phyloP scores from a whole-genome alignment of 2,113 vertebrate genomes.

The Carettochelys insculpta region DNA sequence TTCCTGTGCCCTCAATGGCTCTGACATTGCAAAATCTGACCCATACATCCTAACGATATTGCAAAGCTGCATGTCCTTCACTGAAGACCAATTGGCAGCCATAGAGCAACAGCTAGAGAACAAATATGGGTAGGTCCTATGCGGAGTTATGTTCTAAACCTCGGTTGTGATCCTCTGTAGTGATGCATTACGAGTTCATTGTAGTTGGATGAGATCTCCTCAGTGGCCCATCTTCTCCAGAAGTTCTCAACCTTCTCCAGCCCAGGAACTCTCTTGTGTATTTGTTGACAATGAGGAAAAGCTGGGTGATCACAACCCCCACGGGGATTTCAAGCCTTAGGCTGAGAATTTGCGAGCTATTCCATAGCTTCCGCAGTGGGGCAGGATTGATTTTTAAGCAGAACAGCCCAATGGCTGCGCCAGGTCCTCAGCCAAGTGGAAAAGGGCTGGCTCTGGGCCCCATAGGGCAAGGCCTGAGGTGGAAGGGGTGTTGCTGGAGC shows the following conservation, averaged over 20 bases:
- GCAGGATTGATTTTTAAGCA: not conserved
- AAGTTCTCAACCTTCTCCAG: not conserved
- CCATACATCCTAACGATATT: not conserved
- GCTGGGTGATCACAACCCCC: not conserved
- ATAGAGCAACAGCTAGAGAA: not conserved
- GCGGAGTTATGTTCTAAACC: not conserved
- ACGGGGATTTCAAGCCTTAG: not conserved
- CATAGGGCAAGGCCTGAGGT: too few species aligned
- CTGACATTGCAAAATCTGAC: not conserved
- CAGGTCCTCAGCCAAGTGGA: too few species aligned
- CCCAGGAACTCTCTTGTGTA: not conserved
- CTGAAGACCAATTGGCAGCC: not conserved
- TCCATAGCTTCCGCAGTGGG: not conserved
- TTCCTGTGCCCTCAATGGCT: constrained; percentile 12
- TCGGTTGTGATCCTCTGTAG: not conserved
- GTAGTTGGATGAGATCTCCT: not conserved
- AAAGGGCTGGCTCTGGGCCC: too few species aligned
- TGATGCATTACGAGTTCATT: not conserved
- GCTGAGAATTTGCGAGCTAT: not conserved
- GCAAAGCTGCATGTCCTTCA: constrained; percentile 6
- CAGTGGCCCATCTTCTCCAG: not conserved
- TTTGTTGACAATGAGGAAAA: not conserved
- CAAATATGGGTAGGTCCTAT: constrained; percentile 23
- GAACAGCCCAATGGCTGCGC: too few species aligned
- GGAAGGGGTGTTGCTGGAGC: too few species aligned